These are phyloP conservation scores for Dasysyrphus tricinctus DNA, from an alignment of 2,888 invertebrate species.

Conservation along the genomic window DNA sequence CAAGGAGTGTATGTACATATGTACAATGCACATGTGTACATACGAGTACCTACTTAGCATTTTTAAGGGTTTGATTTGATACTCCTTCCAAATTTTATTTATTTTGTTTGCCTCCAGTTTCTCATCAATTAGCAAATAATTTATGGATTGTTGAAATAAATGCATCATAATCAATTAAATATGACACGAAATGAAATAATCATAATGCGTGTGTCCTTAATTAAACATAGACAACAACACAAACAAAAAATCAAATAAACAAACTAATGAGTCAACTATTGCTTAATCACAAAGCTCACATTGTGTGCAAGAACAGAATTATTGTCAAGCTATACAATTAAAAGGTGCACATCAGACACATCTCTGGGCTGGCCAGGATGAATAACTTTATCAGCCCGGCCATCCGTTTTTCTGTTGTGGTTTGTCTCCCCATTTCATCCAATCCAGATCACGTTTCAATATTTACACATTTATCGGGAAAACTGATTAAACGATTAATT, in stretches of 20 bases:
- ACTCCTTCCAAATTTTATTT: not conserved
- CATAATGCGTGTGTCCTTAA: slow-evolving; percentile 27
- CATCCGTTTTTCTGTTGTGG: slow-evolving; percentile 5
- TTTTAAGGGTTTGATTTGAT: not conserved
- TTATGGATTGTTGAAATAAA: slow-evolving; percentile 1
- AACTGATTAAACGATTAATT: slow-evolving; percentile 71
- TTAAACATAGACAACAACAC: slow-evolving; percentile 32
- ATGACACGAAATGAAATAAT: slow-evolving; percentile 31
- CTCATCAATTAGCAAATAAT: slow-evolving; percentile 24
- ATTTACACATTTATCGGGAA: slow-evolving; percentile 62
- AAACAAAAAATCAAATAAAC: slow-evolving; percentile 5
- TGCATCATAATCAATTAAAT: slow-evolving; percentile 18
- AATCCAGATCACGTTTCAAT: slow-evolving; percentile 53
- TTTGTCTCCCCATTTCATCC: slow-evolving; percentile 1
- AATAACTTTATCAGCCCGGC: slow-evolving; percentile 17
- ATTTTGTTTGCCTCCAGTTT: not conserved
- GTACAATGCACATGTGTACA: no score
- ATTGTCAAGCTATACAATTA: no score
- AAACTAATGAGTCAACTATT: slow-evolving; percentile 50
- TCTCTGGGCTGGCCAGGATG: no score
- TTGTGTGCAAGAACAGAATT: not conserved
- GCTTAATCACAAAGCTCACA: slow-evolving; percentile 55
- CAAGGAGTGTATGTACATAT: no score
- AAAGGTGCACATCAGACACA: slow-evolving; percentile 13
- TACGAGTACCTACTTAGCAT: no score